Percentiles rank a stretch among this genome's conserved stretches.
Conservation (phyloP, 2,113 vertebrate genomes). For the Indri indri region DNA sequence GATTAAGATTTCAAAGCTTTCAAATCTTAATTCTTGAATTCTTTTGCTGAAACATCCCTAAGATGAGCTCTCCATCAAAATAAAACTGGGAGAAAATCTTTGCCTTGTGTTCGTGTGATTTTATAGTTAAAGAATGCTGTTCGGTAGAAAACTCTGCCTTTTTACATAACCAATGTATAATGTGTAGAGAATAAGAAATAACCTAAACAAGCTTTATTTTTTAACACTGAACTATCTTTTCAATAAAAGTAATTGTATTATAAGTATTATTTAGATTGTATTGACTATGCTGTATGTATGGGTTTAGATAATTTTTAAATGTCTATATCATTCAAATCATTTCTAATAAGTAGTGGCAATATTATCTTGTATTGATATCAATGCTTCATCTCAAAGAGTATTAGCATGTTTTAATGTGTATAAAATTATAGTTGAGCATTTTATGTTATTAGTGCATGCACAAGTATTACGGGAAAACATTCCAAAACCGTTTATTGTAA, state of each 20-base stretch:
- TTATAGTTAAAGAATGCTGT: not conserved
- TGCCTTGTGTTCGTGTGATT: not conserved
- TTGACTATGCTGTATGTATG: not conserved
- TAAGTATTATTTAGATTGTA: not conserved
- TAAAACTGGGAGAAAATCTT: not conserved
- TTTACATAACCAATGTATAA: not conserved
- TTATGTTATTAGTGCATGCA: not conserved
- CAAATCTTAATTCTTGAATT: conserved; percentile 50
- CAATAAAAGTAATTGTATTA: conserved; percentile 7
- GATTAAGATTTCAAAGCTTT: not conserved
- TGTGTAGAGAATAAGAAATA: not conserved
- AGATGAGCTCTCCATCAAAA: conserved; percentile 32
- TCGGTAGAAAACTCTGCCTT: not conserved
- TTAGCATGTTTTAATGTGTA: not conserved
- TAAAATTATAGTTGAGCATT: not conserved
- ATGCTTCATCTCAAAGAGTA: not conserved
- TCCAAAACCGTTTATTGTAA: not conserved
- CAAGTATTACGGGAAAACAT: not conserved
- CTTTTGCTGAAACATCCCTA: conserved; percentile 22
- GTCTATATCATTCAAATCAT: not conserved
- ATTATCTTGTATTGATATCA: not conserved
- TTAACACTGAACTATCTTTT: not conserved
- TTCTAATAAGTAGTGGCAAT: not conserved
- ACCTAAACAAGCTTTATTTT: not conserved
- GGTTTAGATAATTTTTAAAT: not conserved